Evolutionary conservation across 2,888 invertebrate species (phyloP).

Genomic region (Chymomyza procnemis): DNA sequence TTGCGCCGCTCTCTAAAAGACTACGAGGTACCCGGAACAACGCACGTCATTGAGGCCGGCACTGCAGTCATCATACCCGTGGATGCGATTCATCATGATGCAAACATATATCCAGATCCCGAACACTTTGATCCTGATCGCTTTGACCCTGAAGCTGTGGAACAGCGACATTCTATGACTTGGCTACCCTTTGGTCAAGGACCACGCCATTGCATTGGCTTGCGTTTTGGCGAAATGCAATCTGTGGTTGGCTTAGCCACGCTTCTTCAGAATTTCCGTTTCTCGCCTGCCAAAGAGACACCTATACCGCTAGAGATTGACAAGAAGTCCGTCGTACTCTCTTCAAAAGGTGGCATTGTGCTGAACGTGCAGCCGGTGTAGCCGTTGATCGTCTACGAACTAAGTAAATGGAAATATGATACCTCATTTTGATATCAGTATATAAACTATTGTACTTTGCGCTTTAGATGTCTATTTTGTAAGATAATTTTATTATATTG

Average conservation of each 20-base stretch:
- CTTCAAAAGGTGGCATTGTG: slow-evolving; percentile 61
- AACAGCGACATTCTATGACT: slow-evolving; percentile 60
- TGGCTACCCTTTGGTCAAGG: slow-evolving; percentile 76
- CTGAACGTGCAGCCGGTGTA: slow-evolving; percentile 59
- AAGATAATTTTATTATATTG: too few species aligned
- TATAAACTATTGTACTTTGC: background rate
- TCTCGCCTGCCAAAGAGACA: slow-evolving; percentile 55
- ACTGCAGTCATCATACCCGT: slow-evolving; percentile 80
- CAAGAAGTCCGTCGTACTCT: slow-evolving; percentile 51
- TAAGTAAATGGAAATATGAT: too few species aligned
- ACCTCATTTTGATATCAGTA: background rate
- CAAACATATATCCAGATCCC: slow-evolving; percentile 78
- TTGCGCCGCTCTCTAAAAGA: slow-evolving; percentile 73
- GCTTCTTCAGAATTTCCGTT: slow-evolving; percentile 64
- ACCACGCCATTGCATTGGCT: slow-evolving; percentile 75
- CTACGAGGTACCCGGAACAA: slow-evolving; percentile 69
- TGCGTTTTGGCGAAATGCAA: slow-evolving; percentile 77
- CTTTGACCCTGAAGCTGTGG: slow-evolving; percentile 73
- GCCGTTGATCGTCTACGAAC: background rate
- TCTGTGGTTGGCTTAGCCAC: slow-evolving; percentile 65
- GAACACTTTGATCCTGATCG: slow-evolving; percentile 79
- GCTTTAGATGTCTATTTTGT: too few species aligned
- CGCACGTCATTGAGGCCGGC: slow-evolving; percentile 79
- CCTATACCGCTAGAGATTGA: slow-evolving; percentile 62
- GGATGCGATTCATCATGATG: slow-evolving; percentile 79